Conservation (phyloP, 1,140 invertebrate genomes). For the Zaprionus vittiger region DNA sequence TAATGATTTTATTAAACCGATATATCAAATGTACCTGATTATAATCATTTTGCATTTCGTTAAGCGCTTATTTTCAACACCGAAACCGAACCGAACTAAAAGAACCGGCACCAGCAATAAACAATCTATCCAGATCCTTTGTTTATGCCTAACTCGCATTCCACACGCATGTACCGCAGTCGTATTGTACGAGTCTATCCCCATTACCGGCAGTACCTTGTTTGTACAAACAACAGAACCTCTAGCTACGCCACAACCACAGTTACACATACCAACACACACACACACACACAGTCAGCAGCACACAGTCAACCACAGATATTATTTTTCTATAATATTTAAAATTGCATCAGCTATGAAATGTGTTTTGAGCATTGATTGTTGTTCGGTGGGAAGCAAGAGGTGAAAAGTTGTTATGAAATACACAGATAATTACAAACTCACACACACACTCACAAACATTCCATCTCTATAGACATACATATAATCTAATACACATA, state of each 20-base stretch:
- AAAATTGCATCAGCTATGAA: conserved; percentile 39
- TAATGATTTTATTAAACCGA: conserved; percentile 63
- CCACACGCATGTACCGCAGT: conserved; percentile 37
- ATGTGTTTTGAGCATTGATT: conserved; percentile 60
- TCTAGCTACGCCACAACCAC: conserved; percentile 47
- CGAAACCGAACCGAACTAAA: conserved; percentile 9
- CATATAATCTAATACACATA: conserved; percentile 8
- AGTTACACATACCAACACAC: conserved; percentile 13
- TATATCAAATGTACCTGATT: conserved; percentile 83
- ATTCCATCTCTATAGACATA: conserved; percentile 41
- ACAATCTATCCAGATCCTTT: conserved; percentile 41
- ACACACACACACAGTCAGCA: conserved; percentile 3
- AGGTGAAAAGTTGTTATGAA: conserved; percentile 60
- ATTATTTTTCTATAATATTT: conserved; percentile 61
- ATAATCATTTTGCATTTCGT: conserved; percentile 81
- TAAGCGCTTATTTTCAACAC: conserved; percentile 50
- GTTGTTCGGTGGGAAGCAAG: conserved; percentile 68
- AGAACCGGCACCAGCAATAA: conserved; percentile 7
- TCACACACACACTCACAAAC: conserved; percentile 36
- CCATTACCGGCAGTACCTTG: conserved; percentile 69
- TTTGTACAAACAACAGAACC: conserved; percentile 57
- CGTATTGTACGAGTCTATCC: conserved; percentile 54
- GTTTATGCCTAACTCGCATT: conserved; percentile 32
- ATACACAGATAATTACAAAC: conserved; percentile 28
- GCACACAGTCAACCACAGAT: conserved; percentile 31